Conservation (phyloP, 2,797 vertebrate species). For the Lepilemur septentrionalis region DNA sequence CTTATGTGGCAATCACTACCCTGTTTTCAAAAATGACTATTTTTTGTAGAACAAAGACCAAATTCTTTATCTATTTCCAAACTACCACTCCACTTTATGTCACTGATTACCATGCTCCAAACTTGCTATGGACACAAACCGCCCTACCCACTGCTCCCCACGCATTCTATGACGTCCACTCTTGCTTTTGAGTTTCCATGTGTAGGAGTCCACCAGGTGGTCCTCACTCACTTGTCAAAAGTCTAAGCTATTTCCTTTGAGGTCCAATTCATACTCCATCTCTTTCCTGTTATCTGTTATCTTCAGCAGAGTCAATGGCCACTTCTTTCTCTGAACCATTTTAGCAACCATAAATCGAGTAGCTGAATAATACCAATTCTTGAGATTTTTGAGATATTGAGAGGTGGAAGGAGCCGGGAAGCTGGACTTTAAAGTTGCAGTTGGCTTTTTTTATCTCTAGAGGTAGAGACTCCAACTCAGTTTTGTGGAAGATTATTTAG, state of each 20-base stretch:
- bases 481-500: neutral
- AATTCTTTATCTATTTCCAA: slow-evolving; percentile 49
- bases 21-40: neutral
- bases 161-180: neutral
- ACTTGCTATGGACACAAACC: neutral
- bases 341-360: neutral
- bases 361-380: neutral
- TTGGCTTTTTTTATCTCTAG: neutral
- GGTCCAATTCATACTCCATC: neutral
- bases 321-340: neutral
- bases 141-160: neutral
- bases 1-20: slow-evolving; percentile 15
- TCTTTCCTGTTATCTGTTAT: neutral
- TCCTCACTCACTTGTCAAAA: neutral
- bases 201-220: neutral
- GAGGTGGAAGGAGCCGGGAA: neutral
- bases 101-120: neutral
- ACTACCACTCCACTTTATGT: neutral
- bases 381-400: neutral
- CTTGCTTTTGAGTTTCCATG: neutral
- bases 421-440: neutral
- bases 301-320: neutral
- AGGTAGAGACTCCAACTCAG: neutral
- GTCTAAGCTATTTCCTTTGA: neutral
- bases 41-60: slow-evolving; percentile 27